Conservation (phyloP, 2,888 invertebrate species). For the Drosophila emarginata region DNA sequence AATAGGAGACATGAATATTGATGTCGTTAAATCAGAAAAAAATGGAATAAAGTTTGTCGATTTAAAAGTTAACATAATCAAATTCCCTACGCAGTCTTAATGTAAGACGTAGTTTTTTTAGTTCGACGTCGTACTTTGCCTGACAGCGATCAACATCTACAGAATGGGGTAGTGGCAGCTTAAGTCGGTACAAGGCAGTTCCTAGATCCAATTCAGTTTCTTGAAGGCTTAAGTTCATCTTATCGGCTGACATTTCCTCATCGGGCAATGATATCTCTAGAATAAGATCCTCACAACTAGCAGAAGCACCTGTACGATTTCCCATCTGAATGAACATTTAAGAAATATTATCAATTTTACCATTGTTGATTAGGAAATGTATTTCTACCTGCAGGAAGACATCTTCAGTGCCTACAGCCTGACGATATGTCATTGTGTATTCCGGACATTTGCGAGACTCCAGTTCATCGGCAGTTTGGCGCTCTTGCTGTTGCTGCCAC, state of each 20-base stretch:
- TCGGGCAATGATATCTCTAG: slow-evolving; percentile 89
- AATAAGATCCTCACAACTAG: slow-evolving; percentile 95
- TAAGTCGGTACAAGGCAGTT: slow-evolving; percentile 87
- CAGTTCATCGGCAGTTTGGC: slow-evolving; percentile 84
- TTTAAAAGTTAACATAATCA: slow-evolving; percentile 92
- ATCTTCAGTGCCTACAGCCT: slow-evolving; percentile 92
- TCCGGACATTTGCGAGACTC: slow-evolving; percentile 87
- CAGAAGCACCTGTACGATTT: slow-evolving; percentile 89
- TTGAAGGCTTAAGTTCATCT: slow-evolving; percentile 88
- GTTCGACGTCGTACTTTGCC: slow-evolving; percentile 89
- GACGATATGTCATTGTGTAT: slow-evolving; percentile 92
- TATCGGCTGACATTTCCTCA: slow-evolving; percentile 86
- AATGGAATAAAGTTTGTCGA: background rate
- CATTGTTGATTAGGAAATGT: background rate
- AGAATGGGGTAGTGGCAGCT: slow-evolving; percentile 90
- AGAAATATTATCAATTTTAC: background rate
- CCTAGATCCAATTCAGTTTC: slow-evolving; percentile 85
- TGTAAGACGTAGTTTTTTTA: slow-evolving; percentile 87
- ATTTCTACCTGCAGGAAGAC: slow-evolving; percentile 89
- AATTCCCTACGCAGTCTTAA: slow-evolving; percentile 90
- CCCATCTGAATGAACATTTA: slow-evolving; percentile 86
- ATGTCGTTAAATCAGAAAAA: too few species aligned
- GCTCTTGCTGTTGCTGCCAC: slow-evolving; percentile 83
- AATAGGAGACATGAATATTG: too few species aligned
- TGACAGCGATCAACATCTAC: slow-evolving; percentile 91